Evolutionary conservation across 2,113 vertebrate genomes (phyloP).

Genomic region (Cyanoliseus patagonus): DNA sequence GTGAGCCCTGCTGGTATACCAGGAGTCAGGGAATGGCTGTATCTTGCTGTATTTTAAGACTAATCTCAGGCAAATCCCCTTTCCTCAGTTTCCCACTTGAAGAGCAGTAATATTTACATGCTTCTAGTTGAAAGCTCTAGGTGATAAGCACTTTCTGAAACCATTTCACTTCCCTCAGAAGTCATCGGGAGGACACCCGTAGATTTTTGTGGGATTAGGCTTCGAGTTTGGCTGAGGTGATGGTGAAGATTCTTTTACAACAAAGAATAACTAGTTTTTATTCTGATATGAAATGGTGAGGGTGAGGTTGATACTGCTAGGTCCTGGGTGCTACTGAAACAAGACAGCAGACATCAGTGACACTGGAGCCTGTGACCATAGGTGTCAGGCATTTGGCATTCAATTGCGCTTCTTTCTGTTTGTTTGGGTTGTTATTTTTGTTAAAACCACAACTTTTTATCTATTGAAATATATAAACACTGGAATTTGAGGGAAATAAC

Average conservation of each 20-base stretch:
- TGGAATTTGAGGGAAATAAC: not conserved
- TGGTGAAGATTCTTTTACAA: not conserved
- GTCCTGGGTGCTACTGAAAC: not conserved
- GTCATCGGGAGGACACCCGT: not conserved
- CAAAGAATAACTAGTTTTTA: not conserved
- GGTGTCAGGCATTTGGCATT: not conserved
- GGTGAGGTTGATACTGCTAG: not conserved
- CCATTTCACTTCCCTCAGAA: not conserved
- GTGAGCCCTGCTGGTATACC: not conserved
- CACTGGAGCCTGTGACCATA: not conserved
- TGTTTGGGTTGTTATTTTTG: not conserved
- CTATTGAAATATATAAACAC: not conserved
- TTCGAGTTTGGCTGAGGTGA: not conserved
- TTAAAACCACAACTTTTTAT: not conserved
- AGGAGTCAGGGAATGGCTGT: not conserved
- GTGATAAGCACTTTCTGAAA: not conserved
- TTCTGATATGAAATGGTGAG: not conserved
- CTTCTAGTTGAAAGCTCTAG: not conserved
- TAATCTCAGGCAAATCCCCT: not conserved
- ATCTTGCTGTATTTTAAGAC: not conserved
- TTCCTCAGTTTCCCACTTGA: not conserved
- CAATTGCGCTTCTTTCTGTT: not conserved
- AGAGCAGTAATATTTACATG: not conserved
- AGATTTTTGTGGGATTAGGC: not conserved
- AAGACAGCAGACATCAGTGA: accelerated